phyloP scores from a whole-genome alignment of 2,797 vertebrate genomes.

The Heteromormyrus szaboi region DNA sequence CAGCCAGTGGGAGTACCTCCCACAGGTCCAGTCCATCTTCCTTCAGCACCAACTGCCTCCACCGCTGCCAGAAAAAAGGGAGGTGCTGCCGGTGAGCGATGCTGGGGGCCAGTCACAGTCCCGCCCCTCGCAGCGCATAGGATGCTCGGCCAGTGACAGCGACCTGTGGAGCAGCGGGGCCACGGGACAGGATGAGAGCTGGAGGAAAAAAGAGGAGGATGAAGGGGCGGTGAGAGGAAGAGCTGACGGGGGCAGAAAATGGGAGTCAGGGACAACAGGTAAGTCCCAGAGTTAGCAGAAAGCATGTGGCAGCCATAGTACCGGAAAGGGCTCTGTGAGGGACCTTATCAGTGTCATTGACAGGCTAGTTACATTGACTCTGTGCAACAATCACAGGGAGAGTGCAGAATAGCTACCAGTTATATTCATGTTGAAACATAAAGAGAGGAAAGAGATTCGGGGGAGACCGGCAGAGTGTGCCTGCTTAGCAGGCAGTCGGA shows the following conservation, averaged over 20 bases:
- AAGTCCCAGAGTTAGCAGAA: conserved; percentile 33
- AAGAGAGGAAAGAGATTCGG: neutral
- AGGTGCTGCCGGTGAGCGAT: conserved; percentile 71
- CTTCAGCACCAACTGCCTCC: conserved; percentile 61
- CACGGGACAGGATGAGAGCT: conserved; percentile 40
- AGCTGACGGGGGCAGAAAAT: conserved; percentile 66
- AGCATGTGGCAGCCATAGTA: neutral
- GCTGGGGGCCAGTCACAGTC: conserved; percentile 45
- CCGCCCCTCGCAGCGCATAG: conserved; percentile 49
- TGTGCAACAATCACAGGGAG: neutral
- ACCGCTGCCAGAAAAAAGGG: conserved; percentile 62
- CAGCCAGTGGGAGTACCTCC: conserved; percentile 69
- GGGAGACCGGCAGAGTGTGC: conserved; percentile 12
- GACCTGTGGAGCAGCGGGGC: conserved; percentile 47
- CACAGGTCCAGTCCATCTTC: conserved; percentile 65
- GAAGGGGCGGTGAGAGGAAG: conserved; percentile 50
- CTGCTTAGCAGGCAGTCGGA: conserved; percentile 27
- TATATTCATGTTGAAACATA: neutral
- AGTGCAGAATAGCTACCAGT: neutral
- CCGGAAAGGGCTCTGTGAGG: neutral
- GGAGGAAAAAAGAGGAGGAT: conserved; percentile 20
- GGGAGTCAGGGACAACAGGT: conserved; percentile 62
- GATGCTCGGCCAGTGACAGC: conserved; percentile 50
- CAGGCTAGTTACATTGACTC: neutral
- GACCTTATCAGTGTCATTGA: neutral